Evolutionary conservation across 2,888 invertebrate species (phyloP).

Genomic region (Drosophila mimetica): DNA sequence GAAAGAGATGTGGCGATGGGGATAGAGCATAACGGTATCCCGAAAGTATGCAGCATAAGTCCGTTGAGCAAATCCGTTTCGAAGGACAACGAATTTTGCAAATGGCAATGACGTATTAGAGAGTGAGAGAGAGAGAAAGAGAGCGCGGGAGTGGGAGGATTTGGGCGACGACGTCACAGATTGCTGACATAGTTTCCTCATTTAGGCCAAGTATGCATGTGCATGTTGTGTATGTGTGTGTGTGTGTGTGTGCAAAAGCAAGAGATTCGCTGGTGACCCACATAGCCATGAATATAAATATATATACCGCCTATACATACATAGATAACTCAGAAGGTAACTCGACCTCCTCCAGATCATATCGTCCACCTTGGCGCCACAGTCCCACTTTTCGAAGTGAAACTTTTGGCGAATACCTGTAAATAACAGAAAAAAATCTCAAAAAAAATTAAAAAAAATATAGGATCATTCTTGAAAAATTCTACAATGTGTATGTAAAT

Average conservation of each 20-base stretch:
- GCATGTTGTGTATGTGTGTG: background rate
- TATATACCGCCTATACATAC: constrained; percentile 18
- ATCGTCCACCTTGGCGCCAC: constrained; percentile 9
- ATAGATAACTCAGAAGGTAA: constrained; percentile 25
- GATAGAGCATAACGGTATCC: constrained; percentile 16
- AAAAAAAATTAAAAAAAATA: too few relatives aligned
- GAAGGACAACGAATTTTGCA: constrained; percentile 40
- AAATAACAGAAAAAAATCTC: background rate
- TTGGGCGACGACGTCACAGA: constrained; percentile 44
- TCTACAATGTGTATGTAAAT: too few relatives aligned
- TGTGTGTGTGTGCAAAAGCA: constrained; percentile 22
- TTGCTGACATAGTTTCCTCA: constrained; percentile 73
- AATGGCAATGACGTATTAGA: constrained; percentile 42
- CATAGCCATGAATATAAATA: constrained; percentile 29
- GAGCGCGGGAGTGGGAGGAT: constrained; percentile 14
- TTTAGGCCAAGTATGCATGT: constrained; percentile 56
- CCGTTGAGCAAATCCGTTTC: constrained; percentile 23
- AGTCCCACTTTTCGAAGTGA: background rate
- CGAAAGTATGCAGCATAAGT: constrained; percentile 59
- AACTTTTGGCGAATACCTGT: background rate
- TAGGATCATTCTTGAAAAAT: too few relatives aligned
- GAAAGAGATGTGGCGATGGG: background rate
- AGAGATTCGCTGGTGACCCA: constrained; percentile 38
- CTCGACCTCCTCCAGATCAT: constrained; percentile 30
- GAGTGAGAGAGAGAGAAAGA: constrained; percentile 3